These are phyloP conservation scores for Emmelina monodactyla DNA, from an alignment of 2,888 invertebrate genomes.

Conservation along the genomic window DNA sequence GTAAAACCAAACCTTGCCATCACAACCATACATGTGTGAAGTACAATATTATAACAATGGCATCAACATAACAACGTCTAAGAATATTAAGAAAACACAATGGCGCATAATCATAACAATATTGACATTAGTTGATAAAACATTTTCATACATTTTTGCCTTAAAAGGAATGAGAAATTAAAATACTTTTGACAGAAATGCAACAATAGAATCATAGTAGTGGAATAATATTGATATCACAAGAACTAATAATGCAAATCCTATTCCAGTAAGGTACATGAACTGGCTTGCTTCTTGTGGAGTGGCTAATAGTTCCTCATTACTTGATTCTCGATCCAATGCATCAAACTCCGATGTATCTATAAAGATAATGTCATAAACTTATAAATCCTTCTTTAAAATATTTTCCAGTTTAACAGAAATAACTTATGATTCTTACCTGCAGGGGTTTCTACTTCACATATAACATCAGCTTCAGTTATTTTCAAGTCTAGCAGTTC, in stretches of 20 bases:
- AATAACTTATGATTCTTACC: slow-evolving; percentile 69
- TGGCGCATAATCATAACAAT: no score
- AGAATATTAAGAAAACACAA: no score
- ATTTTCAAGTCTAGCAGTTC: slow-evolving; percentile 83
- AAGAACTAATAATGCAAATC: slow-evolving; percentile 69
- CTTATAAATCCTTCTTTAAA: not conserved
- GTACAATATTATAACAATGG: no score
- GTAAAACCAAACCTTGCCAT: no score
- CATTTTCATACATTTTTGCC: no score
- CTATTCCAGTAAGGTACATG: slow-evolving; percentile 67
- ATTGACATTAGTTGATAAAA: no score
- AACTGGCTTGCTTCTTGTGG: slow-evolving; percentile 68
- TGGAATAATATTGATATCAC: slow-evolving; percentile 70
- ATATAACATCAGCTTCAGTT: slow-evolving; percentile 72
- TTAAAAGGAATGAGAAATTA: no score
- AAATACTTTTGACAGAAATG: not conserved
- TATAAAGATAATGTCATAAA: slow-evolving; percentile 18
- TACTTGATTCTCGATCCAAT: slow-evolving; percentile 55
- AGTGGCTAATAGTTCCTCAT: slow-evolving; percentile 56
- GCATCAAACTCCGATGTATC: slow-evolving; percentile 59
- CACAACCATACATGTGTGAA: no score
- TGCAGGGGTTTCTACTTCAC: slow-evolving; percentile 80
- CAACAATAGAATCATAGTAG: slow-evolving; percentile 46
- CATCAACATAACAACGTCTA: no score
- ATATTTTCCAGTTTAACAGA: no score